These are phyloP conservation scores for Echiichthys vipera DNA, from an alignment of 2,797 vertebrate genomes.

Conservation along the genomic window DNA sequence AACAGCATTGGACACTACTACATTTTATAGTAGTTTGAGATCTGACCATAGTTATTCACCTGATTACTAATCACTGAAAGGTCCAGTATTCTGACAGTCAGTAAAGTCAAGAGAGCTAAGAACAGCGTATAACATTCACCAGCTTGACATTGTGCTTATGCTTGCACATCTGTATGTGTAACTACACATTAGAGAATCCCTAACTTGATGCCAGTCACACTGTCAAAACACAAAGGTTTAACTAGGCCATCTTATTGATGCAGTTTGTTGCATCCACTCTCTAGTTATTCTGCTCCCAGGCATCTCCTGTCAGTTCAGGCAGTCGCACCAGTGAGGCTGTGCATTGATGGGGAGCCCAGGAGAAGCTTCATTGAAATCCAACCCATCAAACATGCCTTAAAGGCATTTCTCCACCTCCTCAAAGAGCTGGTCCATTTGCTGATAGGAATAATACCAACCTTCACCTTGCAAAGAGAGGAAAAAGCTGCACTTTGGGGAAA, in stretches of 20 bases:
- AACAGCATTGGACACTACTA: too few species aligned
- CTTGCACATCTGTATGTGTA: not conserved
- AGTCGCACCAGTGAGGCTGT: constrained; percentile 42
- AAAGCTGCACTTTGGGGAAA: not conserved
- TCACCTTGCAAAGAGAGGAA: constrained; percentile 36
- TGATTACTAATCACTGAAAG: too few species aligned
- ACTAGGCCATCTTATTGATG: constrained; percentile 41
- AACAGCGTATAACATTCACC: not conserved
- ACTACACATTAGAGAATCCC: constrained; percentile 1
- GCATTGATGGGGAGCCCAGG: constrained; percentile 47
- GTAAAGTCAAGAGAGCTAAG: not conserved
- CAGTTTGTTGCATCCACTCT: constrained; percentile 43
- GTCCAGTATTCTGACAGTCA: not conserved
- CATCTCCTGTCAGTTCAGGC: constrained; percentile 60
- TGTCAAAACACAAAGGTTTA: constrained; percentile 45
- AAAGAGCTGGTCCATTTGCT: constrained; percentile 42
- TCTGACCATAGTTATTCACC: too few species aligned
- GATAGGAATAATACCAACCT: constrained; percentile 31
- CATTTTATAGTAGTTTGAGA: too few species aligned
- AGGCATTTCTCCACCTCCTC: constrained; percentile 60
- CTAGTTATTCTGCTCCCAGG: constrained; percentile 56
- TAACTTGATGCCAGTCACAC: constrained; percentile 14
- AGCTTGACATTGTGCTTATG: not conserved
- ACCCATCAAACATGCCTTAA: constrained; percentile 63
- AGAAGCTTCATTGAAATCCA: constrained; percentile 69